Evolutionary conservation across 2,797 vertebrate species (phyloP), one percentile per base, ranked within the genome.

Genomic region (Crocidura indochinensis): DNA sequence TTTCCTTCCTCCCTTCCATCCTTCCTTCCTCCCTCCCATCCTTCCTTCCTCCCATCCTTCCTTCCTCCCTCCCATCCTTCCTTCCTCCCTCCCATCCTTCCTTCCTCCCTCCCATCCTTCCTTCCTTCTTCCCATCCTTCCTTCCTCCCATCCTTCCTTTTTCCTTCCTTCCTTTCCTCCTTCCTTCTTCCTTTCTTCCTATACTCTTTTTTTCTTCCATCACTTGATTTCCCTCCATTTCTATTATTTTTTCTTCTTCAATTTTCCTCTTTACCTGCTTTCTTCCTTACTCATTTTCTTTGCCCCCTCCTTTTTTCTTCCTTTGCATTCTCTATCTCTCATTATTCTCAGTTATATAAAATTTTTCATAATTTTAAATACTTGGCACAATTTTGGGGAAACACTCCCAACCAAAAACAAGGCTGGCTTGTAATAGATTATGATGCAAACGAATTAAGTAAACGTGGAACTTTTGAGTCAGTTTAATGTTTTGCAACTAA

Each of bases 1-100:
- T 26, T 6, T 19, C 8, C 19, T 24, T 17, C 1, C 44, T 7
- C 12, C 8, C 68, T 27, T 6, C 27, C 10, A 12, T 0, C 3
- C 8, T 10, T 2, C 26, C 24, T 1, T 2, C 0, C 15, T 27
- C 15, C 2, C 2, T 49, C 10, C n/a, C 3, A 3, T 10, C 68
- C 9, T 67, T 26, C 7, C 2, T 27, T 11, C 17, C 19, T 6
- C 2, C 12, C 4, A n/a, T 2, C 31, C 6, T 44, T 15, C 6
- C 3, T 19, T 24, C 3, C 19, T 4, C 17, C 5, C 31, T 31
- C 8, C 20, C 15, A 4, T 8, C 2, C n/a, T 17, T 47, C 3
- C 31, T 31, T 11, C 20, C 15, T 9, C 5, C 22, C 2, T n/a
- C 8, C 31, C 10, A 1, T 10, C 17, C 10, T 8, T 19, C n/a